Conservation (phyloP, 2,888 invertebrate species). For the Cataglyphis altisquamis region DNA sequence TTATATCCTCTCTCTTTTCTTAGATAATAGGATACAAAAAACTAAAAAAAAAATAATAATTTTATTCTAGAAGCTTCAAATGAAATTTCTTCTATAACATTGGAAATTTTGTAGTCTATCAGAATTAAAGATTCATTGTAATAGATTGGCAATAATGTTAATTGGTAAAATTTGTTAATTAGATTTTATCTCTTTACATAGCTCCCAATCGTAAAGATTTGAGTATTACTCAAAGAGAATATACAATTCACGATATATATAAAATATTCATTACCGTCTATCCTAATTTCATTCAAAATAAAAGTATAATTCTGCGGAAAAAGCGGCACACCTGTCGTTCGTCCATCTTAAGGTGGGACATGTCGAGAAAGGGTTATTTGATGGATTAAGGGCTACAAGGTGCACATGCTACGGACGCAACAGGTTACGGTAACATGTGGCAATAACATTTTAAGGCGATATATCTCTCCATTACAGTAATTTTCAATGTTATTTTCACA, state of each 20-base stretch:
- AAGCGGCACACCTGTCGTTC: constrained; percentile 58
- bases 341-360: constrained; percentile 65
- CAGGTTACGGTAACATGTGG: constrained; percentile 63
- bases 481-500: not conserved
- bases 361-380: constrained; percentile 50
- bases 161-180: not conserved
- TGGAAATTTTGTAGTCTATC: not conserved
- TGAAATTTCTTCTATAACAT: not conserved
- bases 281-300: constrained; percentile 35
- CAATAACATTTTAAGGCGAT: constrained; percentile 16
- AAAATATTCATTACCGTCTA: constrained; percentile 1
- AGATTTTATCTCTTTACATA: not conserved
- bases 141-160: not conserved
- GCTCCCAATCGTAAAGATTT: not conserved
- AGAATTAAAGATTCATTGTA: not conserved
- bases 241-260: not conserved
- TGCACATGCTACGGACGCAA: constrained; percentile 56
- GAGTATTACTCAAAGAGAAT: too few relatives aligned
- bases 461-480: constrained; percentile 6
- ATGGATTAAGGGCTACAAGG: constrained; percentile 62
- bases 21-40: constrained; percentile 15
- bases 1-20: constrained; percentile 7
- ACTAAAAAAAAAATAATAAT: not conserved
- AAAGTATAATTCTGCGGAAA: constrained; percentile 42
- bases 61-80: not conserved